Evolutionary conservation across 2,113 vertebrate genomes (phyloP).

Genomic region (Cariama cristata): DNA sequence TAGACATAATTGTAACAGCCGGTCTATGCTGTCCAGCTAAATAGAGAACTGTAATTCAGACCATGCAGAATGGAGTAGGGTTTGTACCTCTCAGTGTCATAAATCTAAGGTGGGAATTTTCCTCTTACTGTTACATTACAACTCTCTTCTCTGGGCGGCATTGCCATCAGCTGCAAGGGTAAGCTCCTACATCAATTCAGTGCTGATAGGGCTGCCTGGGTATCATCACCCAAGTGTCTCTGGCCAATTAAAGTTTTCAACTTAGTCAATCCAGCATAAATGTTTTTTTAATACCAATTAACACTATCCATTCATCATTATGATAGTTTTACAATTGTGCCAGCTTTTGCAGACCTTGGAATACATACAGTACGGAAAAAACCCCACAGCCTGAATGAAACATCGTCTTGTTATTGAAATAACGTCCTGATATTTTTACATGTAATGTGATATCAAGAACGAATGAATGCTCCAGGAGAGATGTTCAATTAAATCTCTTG

Average conservation of each 20-base stretch:
- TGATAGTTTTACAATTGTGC: neutral
- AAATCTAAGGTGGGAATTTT: conserved; percentile 69
- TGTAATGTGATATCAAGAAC: neutral
- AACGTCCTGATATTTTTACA: neutral
- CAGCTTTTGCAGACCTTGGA: neutral
- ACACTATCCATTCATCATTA: conserved; percentile 17
- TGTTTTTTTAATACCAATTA: conserved; percentile 69
- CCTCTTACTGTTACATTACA: neutral
- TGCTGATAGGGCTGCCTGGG: conserved; percentile 41
- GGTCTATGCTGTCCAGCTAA: conserved; percentile 63
- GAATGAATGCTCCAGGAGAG: conserved; percentile 22
- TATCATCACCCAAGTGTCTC: conserved; percentile 44
- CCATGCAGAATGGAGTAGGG: conserved; percentile 62
- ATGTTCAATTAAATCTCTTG: conserved; percentile 53
- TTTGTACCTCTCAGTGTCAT: conserved; percentile 54
- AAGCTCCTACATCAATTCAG: conserved; percentile 40
- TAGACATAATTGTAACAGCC: conserved; percentile 62
- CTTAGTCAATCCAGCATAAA: conserved; percentile 63
- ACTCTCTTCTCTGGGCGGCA: neutral
- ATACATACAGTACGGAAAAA: neutral
- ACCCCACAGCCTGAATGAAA: neutral
- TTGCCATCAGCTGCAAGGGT: conserved; percentile 18
- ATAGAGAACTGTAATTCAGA: conserved; percentile 77
- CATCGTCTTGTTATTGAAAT: neutral
- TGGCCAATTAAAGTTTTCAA: conserved; percentile 69